Conservation (phyloP, 2,113 vertebrate species). For the Epinephelus cyanopodus region DNA sequence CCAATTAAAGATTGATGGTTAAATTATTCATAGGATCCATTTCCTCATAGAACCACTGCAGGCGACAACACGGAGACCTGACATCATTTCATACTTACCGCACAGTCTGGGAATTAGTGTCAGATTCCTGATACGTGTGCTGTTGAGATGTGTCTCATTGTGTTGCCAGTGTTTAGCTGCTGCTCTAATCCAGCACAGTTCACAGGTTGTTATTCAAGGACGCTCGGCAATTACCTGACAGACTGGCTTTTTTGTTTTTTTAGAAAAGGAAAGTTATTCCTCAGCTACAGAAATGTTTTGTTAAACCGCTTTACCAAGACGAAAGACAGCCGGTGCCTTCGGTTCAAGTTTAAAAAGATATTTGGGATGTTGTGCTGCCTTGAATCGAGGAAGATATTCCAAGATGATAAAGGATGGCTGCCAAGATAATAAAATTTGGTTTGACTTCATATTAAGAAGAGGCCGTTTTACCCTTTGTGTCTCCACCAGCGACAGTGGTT, state of each 20-base stretch:
- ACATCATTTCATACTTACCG: conserved; percentile 1
- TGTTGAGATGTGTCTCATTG: conserved; percentile 26
- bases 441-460: too few species aligned
- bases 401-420: background rate
- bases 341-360: too few species aligned
- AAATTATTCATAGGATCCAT: conserved; percentile 22
- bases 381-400: too few species aligned
- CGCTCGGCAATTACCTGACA: background rate
- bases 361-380: too few species aligned
- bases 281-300: conserved; percentile 23
- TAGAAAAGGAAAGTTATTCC: conserved; percentile 13
- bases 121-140: background rate
- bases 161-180: conserved; percentile 9
- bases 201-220: conserved; percentile 55
- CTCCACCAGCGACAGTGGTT: too few species aligned
- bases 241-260: conserved; percentile 19
- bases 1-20: background rate
- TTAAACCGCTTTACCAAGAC: conserved; percentile 30
- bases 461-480: too few species aligned
- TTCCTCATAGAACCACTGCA: background rate
- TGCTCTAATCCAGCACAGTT: conserved; percentile 31
- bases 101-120: conserved; percentile 14
- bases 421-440: too few species aligned
- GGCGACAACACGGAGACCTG: background rate
- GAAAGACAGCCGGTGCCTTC: background rate